Base-by-base conservation (phyloP, 2,888 invertebrate genomes). In the Sympetrum striolatum region DNA sequence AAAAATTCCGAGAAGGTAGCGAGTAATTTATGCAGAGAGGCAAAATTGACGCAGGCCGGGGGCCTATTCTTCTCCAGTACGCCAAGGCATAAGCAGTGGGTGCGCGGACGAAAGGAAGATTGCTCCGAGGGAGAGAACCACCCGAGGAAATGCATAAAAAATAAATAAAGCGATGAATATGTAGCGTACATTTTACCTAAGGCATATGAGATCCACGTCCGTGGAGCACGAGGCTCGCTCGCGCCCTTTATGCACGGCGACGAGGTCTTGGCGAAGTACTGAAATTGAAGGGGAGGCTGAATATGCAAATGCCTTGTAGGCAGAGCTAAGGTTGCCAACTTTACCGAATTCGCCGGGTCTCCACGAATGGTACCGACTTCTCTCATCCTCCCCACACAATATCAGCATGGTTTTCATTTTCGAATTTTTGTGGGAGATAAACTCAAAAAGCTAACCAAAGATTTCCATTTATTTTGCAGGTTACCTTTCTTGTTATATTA, bases 121-220 rank as follows among this genome's bases (percentile, higher is more conserved):
- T 35, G 60, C 86, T 14, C 31, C 2, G 39, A 64, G 86, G 73
- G 31, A 35, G 31, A 53, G 35, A 60, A 60, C 58, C 60, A 37
- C 14, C 58, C 14, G 31, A 35, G 60, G 60, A 82, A 86, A 86
- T 86, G 86, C 64, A 64, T 86, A 86, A 86, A 86, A 86, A 64
- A 86, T 86, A 86, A 60, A 86, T 86, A 86, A 86, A 86, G 86
- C 86, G 86, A 86, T 86, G 86, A 86, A 86, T 86, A 86, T 86
- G 86, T 86, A 86, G 86, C 60, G 86, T 60, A 86, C 86, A 86
- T 86, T 86, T 86, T 86, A 86, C 86, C 58, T 86, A 64, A 86
- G 86, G 86, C 86, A 86, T 86, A 86, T 86, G 86, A 86, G 86
- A 86, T 86, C 86, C 86, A 86, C 60, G 58, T 35, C 37, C 53